Evolutionary conservation across 2,797 vertebrate genomes (phyloP).

Genomic region (Clarias platycephalus): DNA sequence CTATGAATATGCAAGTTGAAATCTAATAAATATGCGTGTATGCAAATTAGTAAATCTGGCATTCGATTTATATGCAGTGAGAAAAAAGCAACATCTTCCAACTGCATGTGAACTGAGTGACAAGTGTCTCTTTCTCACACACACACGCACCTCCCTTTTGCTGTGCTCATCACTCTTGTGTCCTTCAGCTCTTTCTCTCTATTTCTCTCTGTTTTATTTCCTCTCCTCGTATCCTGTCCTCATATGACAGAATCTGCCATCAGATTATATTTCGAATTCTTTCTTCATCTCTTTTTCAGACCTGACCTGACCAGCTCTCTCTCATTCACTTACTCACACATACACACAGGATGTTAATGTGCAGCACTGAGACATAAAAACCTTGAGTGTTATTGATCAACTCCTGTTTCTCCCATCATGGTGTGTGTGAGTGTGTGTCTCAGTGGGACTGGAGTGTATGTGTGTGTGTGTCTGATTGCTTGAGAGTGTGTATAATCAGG

Average conservation of each 20-base stretch:
- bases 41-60: not conserved
- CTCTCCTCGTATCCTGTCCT: not conserved
- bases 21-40: not conserved
- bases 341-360: conserved; percentile 20
- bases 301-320: not conserved
- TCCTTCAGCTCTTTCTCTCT: conserved; percentile 7
- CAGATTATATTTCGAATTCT: conserved; percentile 18
- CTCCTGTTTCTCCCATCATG: not conserved
- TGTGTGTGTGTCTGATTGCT: not conserved
- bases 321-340: not conserved
- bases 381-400: conserved; percentile 9
- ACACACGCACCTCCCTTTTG: not conserved
- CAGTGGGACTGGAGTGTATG: not conserved
- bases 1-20: not conserved
- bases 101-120: not conserved
- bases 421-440: not conserved
- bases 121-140: no score
- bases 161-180: not conserved
- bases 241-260: conserved; percentile 13
- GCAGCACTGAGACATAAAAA: conserved; percentile 10
- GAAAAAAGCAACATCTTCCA: conserved; percentile 5
- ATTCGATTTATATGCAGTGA: conserved; percentile 9
- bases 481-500: conserved; percentile 27
- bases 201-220: conserved; percentile 6
- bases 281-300: not conserved